Evolutionary conservation across 2,888 invertebrate species (phyloP).

Genomic region (Coenonympha arcania): DNA sequence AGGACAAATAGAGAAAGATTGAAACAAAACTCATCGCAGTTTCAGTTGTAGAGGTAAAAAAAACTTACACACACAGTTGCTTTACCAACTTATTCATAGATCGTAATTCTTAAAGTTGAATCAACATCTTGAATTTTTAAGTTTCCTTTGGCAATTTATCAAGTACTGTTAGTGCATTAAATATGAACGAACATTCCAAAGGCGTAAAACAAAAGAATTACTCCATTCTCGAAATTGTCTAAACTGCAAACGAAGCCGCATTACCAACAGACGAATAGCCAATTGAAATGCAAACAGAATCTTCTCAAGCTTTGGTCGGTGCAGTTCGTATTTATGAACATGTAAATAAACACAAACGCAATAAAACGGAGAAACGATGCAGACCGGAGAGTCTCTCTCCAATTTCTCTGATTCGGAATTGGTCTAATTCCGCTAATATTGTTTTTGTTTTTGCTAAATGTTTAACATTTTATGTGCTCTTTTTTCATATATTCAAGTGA

Average conservation of each 20-base stretch:
- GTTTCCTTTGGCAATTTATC: too few species aligned
- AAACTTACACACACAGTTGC: too few species aligned
- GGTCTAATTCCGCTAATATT: neutral
- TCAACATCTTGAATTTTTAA: too few species aligned
- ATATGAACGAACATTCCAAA: too few species aligned
- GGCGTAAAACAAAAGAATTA: neutral
- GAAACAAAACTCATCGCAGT: too few species aligned
- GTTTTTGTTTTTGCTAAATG: neutral
- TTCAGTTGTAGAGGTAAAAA: too few species aligned
- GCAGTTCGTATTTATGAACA: slow-evolving; percentile 51
- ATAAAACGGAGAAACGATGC: slow-evolving; percentile 51
- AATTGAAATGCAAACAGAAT: slow-evolving; percentile 12
- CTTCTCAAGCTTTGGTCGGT: slow-evolving; percentile 4
- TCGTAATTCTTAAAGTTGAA: too few species aligned
- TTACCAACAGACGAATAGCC: slow-evolving; percentile 8
- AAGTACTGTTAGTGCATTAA: too few species aligned
- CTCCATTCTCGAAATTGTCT: neutral
- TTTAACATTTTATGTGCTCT: neutral
- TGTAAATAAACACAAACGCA: slow-evolving; percentile 67
- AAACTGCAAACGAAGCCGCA: neutral
- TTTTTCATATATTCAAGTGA: neutral
- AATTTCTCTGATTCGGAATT: slow-evolving; percentile 6
- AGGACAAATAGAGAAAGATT: too few species aligned
- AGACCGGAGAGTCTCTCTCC: slow-evolving; percentile 26
- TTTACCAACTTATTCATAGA: too few species aligned